Percentiles rank a stretch among this genome's conserved stretches.
Evolutionary conservation across 2,797 vertebrate genomes (phyloP).

Genomic region (Phylloscopus collybita): DNA sequence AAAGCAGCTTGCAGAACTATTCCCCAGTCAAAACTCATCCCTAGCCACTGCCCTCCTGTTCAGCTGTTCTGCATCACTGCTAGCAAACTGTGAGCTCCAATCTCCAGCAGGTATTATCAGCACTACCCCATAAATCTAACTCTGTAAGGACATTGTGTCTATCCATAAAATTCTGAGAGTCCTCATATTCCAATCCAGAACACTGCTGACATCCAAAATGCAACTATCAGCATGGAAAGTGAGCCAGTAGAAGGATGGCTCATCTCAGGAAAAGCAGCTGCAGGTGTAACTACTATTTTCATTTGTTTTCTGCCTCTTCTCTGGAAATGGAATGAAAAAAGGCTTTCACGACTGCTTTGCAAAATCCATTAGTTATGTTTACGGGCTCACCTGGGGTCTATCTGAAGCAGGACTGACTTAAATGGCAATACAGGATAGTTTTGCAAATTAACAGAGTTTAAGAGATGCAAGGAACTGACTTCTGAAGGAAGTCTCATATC

Average conservation of each 20-base stretch:
- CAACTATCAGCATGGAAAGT: not conserved
- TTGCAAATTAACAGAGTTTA: not conserved
- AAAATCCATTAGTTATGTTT: not conserved
- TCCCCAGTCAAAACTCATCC: constrained; percentile 9
- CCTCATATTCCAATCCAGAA: constrained; percentile 7
- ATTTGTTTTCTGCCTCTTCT: not conserved
- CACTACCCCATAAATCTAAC: constrained; percentile 22
- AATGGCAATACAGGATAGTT: not conserved
- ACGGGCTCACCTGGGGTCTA: not conserved
- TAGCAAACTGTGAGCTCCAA: not conserved
- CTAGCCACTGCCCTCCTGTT: not conserved
- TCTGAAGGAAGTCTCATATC: not conserved
- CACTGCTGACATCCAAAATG: not conserved
- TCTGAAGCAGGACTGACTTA: not conserved
- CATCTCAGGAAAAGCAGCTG: constrained; percentile 1
- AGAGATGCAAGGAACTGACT: not conserved
- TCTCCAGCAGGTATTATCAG: constrained; percentile 2
- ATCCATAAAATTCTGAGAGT: no score
- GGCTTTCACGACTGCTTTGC: not conserved
- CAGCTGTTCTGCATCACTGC: not conserved
- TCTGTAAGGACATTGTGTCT: not conserved
- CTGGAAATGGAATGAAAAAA: not conserved
- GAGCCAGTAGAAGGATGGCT: not conserved
- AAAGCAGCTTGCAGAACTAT: not conserved
- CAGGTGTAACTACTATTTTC: not conserved